phyloP scores from a whole-genome alignment of 2,888 invertebrate genomes.

The Zonitis immaculata region DNA sequence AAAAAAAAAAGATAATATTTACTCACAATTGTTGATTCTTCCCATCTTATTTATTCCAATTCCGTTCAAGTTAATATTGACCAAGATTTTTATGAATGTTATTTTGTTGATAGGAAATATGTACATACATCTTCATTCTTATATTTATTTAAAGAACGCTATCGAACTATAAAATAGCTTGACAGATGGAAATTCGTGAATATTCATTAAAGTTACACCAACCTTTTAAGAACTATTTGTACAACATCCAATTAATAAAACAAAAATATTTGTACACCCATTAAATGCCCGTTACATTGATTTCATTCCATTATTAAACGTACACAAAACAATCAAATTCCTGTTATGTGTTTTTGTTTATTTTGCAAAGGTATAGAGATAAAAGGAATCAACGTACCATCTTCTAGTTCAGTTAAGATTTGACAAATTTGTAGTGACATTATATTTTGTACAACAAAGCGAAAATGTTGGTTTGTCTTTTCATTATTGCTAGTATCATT shows the following conservation, averaged over 20 bases:
- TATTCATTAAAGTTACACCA: too few relatives aligned
- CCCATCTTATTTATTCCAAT: too few relatives aligned
- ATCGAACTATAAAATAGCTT: too few relatives aligned
- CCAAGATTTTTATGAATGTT: too few relatives aligned
- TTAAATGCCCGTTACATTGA: conserved; percentile 17
- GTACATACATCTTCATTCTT: too few relatives aligned
- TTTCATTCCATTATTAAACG: neutral
- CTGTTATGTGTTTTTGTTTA: neutral
- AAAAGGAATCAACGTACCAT: neutral
- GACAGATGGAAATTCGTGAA: too few relatives aligned
- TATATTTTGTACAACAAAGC: neutral
- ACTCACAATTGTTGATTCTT: too few relatives aligned
- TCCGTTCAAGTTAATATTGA: too few relatives aligned
- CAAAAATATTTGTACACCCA: conserved; percentile 20
- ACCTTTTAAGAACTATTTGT: neutral
- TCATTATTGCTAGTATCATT: conserved; percentile 4
- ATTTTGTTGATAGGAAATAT: too few relatives aligned
- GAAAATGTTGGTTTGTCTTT: conserved; percentile 3
- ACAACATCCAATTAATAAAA: neutral
- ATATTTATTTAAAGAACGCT: too few relatives aligned
- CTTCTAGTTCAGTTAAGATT: neutral
- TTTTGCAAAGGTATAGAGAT: neutral
- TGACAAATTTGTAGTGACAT: neutral
- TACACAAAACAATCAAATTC: neutral
- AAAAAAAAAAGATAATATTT: too few relatives aligned